Conservation (phyloP, 2,113 vertebrate genomes). For the Lepus americanus region DNA sequence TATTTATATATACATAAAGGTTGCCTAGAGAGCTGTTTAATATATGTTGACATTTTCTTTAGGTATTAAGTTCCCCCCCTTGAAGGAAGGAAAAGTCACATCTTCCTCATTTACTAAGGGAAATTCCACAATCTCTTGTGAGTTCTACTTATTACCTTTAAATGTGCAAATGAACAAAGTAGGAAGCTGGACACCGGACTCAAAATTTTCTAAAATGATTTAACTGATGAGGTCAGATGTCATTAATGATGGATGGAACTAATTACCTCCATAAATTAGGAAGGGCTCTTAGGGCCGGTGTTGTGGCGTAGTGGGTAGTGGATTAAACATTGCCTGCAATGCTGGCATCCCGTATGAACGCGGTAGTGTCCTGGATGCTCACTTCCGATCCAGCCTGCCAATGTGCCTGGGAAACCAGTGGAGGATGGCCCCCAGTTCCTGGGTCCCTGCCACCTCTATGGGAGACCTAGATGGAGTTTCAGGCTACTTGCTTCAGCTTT, state of each 20-base stretch:
- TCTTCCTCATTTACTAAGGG: not conserved
- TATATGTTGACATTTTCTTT: not conserved
- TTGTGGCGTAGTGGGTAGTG: no score
- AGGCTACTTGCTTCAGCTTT: no score
- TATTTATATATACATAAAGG: not conserved
- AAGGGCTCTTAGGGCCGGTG: not conserved
- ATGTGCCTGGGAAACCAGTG: no score
- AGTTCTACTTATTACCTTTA: not conserved
- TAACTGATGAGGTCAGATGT: not conserved
- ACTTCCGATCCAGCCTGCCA: no score
- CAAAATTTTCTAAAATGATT: conserved; percentile 16
- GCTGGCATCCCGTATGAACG: no score
- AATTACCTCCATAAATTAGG: not conserved
- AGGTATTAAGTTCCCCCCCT: not conserved
- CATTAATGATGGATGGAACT: not conserved
- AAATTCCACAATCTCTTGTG: not conserved
- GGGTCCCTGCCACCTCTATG: no score
- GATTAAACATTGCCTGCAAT: no score
- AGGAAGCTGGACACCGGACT: not conserved
- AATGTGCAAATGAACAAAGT: conserved; percentile 16
- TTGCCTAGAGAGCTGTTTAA: not conserved
- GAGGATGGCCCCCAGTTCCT: no score
- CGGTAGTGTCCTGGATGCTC: no score
- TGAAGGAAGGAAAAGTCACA: not conserved
- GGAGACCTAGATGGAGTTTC: no score